These are phyloP conservation scores for Archips crataeganus DNA, from an alignment of 2,888 invertebrate species.

Conservation along the genomic window DNA sequence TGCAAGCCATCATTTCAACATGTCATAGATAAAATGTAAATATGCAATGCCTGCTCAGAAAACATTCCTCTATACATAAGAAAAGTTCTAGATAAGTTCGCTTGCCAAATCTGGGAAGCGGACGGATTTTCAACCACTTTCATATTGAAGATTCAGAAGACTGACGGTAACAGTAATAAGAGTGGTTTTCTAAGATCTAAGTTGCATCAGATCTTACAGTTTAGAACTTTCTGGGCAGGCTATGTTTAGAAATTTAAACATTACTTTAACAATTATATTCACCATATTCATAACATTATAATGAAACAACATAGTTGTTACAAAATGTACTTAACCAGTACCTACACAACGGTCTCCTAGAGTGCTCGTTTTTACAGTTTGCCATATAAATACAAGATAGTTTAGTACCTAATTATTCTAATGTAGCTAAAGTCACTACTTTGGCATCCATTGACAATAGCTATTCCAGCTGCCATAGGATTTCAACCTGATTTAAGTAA, in stretches of 20 bases:
- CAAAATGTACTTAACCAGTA: conserved; percentile 78
- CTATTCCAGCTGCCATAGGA: conserved; percentile 33
- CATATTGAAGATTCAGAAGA: conserved; percentile 16
- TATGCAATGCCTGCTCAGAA: conserved; percentile 41
- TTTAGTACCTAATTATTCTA: conserved; percentile 37
- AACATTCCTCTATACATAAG: conserved; percentile 15
- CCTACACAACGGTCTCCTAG: conserved; percentile 63
- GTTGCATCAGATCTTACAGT: conserved; percentile 5
- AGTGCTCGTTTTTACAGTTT: conserved; percentile 42
- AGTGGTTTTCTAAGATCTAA: background rate
- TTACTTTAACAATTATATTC: conserved; percentile 34
- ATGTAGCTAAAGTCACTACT: conserved; percentile 39
- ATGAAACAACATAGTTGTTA: conserved; percentile 82
- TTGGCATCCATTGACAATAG: conserved; percentile 39
- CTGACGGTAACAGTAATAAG: background rate
- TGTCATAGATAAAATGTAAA: conserved; percentile 41
- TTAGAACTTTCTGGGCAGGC: conserved; percentile 36
- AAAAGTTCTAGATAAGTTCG: conserved; percentile 13
- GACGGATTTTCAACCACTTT: conserved; percentile 28
- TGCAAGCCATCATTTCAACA: conserved; percentile 36
- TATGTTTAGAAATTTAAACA: conserved; percentile 25
- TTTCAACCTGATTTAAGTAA: conserved; percentile 14
- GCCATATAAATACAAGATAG: conserved; percentile 20
- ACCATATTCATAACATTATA: conserved; percentile 41
- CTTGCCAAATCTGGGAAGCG: conserved; percentile 32